Conservation (phyloP, 2,888 invertebrate genomes). For the Yponomeuta cagnagella region DNA sequence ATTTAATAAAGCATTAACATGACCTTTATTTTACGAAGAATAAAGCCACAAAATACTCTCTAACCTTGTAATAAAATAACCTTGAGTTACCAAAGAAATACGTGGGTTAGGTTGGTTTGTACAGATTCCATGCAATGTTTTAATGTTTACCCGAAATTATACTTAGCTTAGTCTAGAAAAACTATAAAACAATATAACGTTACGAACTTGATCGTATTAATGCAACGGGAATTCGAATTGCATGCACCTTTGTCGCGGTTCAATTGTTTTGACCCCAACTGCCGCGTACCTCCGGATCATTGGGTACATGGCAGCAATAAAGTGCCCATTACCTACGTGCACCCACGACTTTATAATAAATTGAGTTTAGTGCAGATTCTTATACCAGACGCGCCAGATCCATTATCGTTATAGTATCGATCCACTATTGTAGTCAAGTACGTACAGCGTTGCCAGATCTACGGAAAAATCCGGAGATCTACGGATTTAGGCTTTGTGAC, state of each 20-base stretch:
- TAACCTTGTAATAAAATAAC: conserved; percentile 8
- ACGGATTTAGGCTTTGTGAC: no score
- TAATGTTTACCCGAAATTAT: background rate
- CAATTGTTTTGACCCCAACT: conserved; percentile 3
- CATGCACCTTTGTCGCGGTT: conserved; percentile 2
- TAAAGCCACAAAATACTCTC: no score
- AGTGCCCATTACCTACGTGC: background rate
- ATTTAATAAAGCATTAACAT: no score
- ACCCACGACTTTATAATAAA: background rate
- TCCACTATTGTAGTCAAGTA: background rate
- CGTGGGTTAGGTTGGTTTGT: background rate
- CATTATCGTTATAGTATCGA: background rate
- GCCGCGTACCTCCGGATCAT: background rate
- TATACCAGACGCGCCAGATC: background rate
- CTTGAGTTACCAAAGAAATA: background rate
- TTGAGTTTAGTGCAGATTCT: background rate
- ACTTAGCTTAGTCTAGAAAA: no score
- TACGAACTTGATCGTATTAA: background rate
- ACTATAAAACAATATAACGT: background rate
- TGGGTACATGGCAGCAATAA: background rate
- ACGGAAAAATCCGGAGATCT: no score
- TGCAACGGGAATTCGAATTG: background rate
- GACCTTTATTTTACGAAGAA: no score
- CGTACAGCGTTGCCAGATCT: no score
- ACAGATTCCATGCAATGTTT: background rate